Conservation (phyloP, 2,797 vertebrate genomes). For the Silurus lanzhouensis region DNA sequence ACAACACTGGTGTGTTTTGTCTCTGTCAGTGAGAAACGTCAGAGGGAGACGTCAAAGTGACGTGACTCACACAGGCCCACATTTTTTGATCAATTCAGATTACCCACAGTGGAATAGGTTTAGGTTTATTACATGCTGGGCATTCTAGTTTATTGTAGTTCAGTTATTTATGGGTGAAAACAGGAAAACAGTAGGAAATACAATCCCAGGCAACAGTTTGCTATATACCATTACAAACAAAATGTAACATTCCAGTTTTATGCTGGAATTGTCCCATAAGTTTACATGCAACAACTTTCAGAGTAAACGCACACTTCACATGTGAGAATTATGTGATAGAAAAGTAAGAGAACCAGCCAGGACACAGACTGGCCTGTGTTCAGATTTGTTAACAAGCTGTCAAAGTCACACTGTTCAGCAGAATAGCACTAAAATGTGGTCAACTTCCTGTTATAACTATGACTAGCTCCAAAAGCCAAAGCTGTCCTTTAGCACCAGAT, state of each 20-base stretch:
- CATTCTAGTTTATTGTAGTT: background rate
- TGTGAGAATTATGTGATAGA: background rate
- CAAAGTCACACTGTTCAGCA: background rate
- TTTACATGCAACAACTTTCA: background rate
- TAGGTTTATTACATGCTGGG: background rate
- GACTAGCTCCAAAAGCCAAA: background rate
- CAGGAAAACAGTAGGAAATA: background rate
- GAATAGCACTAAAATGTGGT: background rate
- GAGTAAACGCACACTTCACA: background rate
- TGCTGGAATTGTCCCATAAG: background rate
- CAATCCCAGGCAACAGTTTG: background rate
- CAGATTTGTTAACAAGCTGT: background rate
- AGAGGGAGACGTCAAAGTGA: background rate
- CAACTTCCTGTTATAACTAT: background rate
- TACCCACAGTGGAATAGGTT: background rate
- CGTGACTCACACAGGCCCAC: background rate
- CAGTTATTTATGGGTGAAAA: background rate
- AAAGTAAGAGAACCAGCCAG: background rate
- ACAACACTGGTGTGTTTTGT: background rate
- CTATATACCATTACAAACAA: background rate
- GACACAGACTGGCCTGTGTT: background rate
- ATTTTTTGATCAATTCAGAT: background rate
- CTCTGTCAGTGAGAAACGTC: background rate
- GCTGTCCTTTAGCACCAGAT: background rate
- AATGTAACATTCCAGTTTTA: background rate